Conservation (phyloP, 1,140 invertebrate genomes). For the Papilio machaon region DNA sequence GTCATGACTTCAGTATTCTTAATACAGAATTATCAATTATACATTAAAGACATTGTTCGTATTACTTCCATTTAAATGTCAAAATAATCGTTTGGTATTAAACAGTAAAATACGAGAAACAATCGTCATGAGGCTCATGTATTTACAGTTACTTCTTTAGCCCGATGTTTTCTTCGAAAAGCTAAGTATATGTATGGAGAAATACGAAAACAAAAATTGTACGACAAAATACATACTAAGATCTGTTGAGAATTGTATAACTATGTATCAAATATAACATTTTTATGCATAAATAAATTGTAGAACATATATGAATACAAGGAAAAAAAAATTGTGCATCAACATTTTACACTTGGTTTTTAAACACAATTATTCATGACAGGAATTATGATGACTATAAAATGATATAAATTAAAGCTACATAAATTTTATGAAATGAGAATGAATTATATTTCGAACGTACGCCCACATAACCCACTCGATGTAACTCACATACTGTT, state of each 20-base stretch:
- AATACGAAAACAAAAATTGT: slow-evolving; percentile 3
- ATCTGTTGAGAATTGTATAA: background rate
- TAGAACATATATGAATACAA: slow-evolving; percentile 13
- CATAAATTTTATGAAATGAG: background rate
- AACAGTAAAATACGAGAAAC: background rate
- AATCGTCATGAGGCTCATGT: background rate
- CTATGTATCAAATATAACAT: slow-evolving; percentile 24
- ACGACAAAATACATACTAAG: slow-evolving; percentile 20
- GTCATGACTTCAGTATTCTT: background rate
- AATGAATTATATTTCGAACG: background rate
- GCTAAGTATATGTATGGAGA: background rate
- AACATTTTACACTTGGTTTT: slow-evolving; percentile 8
- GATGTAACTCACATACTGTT: background rate
- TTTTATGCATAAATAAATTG: slow-evolving; percentile 13
- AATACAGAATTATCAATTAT: background rate
- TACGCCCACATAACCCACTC: background rate
- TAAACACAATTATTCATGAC: background rate
- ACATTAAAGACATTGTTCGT: background rate
- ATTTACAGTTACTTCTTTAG: slow-evolving; percentile 3
- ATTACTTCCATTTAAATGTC: background rate
- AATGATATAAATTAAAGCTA: slow-evolving; percentile 20
- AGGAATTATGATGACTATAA: background rate
- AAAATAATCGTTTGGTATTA: background rate
- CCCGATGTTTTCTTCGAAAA: background rate
- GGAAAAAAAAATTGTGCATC: slow-evolving; percentile 1